These are phyloP conservation scores for Ditula angustiorana DNA, from an alignment of 2,888 invertebrate genomes.

Conservation along the genomic window DNA sequence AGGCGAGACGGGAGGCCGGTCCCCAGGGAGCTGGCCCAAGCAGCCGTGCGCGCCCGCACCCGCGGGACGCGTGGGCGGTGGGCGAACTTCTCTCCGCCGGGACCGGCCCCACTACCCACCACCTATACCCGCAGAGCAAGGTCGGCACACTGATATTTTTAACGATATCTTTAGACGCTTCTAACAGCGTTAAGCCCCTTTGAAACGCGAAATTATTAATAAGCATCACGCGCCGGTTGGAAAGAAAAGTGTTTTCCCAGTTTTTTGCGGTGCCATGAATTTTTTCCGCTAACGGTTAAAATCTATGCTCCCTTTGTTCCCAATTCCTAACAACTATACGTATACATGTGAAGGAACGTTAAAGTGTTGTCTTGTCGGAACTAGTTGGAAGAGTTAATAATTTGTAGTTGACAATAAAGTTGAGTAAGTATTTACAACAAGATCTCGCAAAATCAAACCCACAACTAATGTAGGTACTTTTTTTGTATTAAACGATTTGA, in stretches of 20 bases:
- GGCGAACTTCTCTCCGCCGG: conserved; percentile 79
- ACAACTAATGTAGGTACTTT: too few species aligned
- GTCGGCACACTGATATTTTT: conserved; percentile 77
- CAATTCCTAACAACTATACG: too few species aligned
- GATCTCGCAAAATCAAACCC: too few species aligned
- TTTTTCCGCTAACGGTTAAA: too few species aligned
- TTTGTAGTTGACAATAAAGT: too few species aligned
- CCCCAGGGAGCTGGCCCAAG: conserved; percentile 78
- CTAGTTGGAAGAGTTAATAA: too few species aligned
- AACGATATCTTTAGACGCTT: conserved; percentile 59
- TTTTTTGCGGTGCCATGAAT: not conserved
- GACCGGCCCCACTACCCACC: conserved; percentile 68
- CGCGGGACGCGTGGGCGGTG: conserved; percentile 79
- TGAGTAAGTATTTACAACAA: too few species aligned
- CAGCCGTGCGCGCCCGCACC: conserved; percentile 77
- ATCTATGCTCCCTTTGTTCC: too few species aligned
- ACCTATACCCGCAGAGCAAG: conserved; percentile 59
- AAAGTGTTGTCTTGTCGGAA: too few species aligned
- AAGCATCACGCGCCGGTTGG: not conserved
- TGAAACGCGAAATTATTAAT: conserved; percentile 5
- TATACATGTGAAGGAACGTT: too few species aligned
- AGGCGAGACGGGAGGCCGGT: conserved; percentile 54
- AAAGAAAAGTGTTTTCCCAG: not conserved
- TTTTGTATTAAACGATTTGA: not conserved
- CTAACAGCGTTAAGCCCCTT: conserved; percentile 12